phyloP scores from a whole-genome alignment of 2,797 vertebrate genomes.

The Dicrostonyx torquatus region DNA sequence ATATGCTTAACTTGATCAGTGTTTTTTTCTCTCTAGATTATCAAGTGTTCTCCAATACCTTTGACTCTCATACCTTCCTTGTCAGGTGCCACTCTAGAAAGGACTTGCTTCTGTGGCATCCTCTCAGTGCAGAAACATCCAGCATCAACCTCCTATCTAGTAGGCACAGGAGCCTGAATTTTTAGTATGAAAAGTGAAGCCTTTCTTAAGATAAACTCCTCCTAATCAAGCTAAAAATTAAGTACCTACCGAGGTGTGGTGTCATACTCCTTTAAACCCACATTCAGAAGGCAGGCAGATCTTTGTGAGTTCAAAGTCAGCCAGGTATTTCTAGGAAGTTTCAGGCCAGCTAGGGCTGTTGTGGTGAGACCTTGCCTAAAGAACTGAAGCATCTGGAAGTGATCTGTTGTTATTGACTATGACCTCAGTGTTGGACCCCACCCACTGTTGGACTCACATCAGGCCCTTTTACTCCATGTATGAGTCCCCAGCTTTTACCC shows the following conservation, averaged over 20 bases:
- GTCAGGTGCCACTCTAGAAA: constrained; percentile 3
- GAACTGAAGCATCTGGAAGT: background rate
- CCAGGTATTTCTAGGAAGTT: background rate
- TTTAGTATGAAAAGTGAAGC: background rate
- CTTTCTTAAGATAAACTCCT: constrained; percentile 25
- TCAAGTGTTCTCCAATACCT: background rate
- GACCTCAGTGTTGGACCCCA: background rate
- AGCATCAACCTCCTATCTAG: background rate
- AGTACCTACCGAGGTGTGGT: background rate
- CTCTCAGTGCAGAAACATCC: background rate
- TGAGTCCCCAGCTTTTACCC: background rate
- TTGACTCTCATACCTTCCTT: background rate
- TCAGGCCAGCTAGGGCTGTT: background rate
- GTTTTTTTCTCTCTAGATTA: background rate
- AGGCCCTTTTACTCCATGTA: rapidly evolving
- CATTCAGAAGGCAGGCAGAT: background rate
- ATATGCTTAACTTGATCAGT: background rate
- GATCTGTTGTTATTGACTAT: background rate
- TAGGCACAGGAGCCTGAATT: background rate
- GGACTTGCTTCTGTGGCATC: background rate
- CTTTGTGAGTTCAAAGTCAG: background rate
- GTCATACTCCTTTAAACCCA: background rate
- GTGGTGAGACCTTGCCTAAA: background rate
- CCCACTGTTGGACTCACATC: background rate
- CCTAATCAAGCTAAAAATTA: constrained; percentile 22